These are phyloP conservation scores for Pseudoatta argentina DNA, from an alignment of 1,140 invertebrate species.

Conservation along the genomic window DNA sequence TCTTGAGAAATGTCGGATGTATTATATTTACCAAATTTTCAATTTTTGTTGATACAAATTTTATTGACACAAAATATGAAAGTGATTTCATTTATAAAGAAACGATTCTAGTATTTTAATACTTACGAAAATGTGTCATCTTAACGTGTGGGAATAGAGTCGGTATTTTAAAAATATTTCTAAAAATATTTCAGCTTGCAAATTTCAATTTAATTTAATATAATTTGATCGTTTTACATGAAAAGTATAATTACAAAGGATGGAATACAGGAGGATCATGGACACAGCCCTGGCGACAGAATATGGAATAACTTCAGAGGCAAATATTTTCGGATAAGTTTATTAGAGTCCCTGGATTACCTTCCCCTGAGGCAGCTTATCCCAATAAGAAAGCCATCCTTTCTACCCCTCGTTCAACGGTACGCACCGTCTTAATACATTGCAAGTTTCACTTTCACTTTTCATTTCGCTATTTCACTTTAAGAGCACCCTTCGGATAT, in stretches of 20 bases:
- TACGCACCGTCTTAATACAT: constrained; percentile 51
- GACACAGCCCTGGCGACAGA: constrained; percentile 18
- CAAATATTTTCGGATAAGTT: constrained; percentile 70
- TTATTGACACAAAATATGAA: neutral
- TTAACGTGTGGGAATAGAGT: neutral
- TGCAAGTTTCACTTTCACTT: constrained; percentile 50
- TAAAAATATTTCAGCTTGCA: constrained; percentile 22
- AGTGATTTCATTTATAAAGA: neutral
- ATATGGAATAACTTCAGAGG: constrained; percentile 45
- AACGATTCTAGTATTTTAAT: neutral
- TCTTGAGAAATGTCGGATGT: neutral
- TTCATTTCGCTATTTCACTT: constrained; percentile 70
- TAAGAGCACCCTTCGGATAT: constrained; percentile 78
- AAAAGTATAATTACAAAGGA: constrained; percentile 43
- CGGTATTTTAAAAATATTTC: neutral
- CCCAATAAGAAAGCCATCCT: constrained; percentile 72
- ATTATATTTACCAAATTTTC: neutral
- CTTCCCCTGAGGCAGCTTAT: constrained; percentile 73
- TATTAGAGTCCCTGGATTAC: constrained; percentile 75
- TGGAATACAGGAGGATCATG: constrained; percentile 22
- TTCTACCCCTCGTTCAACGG: constrained; percentile 48
- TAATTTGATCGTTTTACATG: constrained; percentile 29
- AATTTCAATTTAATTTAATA: constrained; percentile 39
- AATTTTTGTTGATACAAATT: neutral
- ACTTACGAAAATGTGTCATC: neutral